Percentiles rank a stretch among this genome's conserved stretches.
These are phyloP conservation scores for Hybos culiciformis DNA, from an alignment of 2,888 invertebrate species.

Conservation along the genomic window DNA sequence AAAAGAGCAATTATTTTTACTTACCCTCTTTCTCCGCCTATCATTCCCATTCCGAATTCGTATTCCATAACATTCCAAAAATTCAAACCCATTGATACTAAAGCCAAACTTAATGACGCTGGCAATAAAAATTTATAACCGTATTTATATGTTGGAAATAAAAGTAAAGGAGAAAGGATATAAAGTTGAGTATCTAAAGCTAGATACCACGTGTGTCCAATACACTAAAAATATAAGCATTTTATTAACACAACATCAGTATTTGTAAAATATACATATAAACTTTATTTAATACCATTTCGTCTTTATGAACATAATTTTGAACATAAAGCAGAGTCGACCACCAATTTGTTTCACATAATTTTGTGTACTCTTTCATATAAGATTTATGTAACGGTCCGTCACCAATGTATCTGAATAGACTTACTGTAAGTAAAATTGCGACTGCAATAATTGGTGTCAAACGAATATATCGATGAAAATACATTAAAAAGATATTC, in stretches of 20 bases:
- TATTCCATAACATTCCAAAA: conserved; percentile 11
- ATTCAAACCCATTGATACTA: conserved; percentile 12
- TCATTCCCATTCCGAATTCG: conserved; percentile 22
- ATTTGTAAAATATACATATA: background rate
- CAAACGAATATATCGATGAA: conserved; percentile 37
- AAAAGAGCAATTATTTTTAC: too few relatives aligned
- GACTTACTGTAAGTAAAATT: conserved; percentile 37
- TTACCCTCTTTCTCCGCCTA: conserved; percentile 26
- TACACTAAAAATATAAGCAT: conserved; percentile 28
- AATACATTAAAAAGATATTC: conserved; percentile 31
- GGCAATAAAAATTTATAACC: conserved; percentile 8
- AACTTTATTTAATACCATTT: conserved; percentile 21
- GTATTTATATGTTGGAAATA: conserved; percentile 29
- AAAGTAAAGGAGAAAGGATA: conserved; percentile 36
- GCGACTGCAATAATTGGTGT: conserved; percentile 42
- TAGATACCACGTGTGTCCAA: conserved; percentile 45
- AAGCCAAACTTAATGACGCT: conserved; percentile 5
- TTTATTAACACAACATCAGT: background rate
- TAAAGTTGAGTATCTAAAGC: conserved; percentile 46
- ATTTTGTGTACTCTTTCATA: conserved; percentile 6
- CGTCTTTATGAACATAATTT: conserved; percentile 33
- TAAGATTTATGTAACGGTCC: conserved; percentile 39
- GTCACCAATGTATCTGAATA: conserved; percentile 37
- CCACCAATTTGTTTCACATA: conserved; percentile 39
- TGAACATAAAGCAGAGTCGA: conserved; percentile 37